Evolutionary conservation across 2,113 vertebrate species (phyloP).

Genomic region (Stomatorhinus ivindoensis): DNA sequence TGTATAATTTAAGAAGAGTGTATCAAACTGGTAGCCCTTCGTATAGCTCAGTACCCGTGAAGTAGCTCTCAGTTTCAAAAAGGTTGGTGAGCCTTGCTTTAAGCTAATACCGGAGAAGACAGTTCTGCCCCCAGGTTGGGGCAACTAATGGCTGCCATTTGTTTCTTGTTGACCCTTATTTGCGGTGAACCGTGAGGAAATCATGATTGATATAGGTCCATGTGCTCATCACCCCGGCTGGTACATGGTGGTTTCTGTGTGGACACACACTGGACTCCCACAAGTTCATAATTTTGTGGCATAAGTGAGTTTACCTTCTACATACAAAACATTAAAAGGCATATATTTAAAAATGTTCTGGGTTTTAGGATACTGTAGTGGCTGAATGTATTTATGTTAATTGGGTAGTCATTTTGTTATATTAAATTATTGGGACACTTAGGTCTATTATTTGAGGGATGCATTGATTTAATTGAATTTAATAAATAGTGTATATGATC

Average conservation of each 20-base stretch:
- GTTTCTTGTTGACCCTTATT: not conserved
- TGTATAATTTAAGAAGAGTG: too few relatives aligned
- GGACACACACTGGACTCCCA: not conserved
- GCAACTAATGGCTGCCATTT: not conserved
- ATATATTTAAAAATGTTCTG: not conserved
- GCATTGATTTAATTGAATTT: not conserved
- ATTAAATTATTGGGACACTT: not conserved
- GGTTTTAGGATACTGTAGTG: not conserved
- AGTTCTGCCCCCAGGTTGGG: not conserved
- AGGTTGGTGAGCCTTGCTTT: too few relatives aligned
- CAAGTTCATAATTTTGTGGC: not conserved
- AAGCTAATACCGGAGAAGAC: not conserved
- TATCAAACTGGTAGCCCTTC: too few relatives aligned
- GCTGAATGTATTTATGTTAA: not conserved
- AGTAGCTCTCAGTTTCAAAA: too few relatives aligned
- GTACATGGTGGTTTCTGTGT: not conserved
- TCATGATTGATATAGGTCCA: not conserved
- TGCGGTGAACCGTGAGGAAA: not conserved
- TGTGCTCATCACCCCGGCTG: not conserved
- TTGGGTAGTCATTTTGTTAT: not conserved
- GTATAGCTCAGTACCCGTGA: too few relatives aligned
- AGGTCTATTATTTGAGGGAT: not conserved
- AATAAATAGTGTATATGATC: not conserved
- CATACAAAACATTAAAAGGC: not conserved
- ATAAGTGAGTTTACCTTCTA: not conserved